Evolutionary conservation across 2,113 vertebrate species (phyloP).

Genomic region (Carollia perspicillata): DNA sequence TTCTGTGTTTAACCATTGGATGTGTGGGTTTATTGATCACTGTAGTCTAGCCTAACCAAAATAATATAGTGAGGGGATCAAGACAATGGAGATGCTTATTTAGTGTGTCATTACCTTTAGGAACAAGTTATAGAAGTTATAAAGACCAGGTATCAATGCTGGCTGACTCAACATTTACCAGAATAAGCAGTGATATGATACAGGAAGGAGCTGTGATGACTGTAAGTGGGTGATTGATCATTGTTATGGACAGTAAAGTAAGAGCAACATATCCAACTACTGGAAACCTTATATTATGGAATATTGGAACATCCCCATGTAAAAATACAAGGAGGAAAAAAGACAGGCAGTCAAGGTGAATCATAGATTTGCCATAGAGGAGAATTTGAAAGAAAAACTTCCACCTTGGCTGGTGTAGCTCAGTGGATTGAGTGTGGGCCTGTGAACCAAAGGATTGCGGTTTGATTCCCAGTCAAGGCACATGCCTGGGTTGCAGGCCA

Average conservation of each 20-base stretch:
- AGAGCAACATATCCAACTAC: background rate
- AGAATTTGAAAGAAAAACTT: background rate
- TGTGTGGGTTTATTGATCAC: background rate
- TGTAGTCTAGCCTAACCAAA: background rate
- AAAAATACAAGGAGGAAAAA: background rate
- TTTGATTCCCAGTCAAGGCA: too few species aligned
- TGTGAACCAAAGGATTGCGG: too few species aligned
- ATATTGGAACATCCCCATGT: background rate
- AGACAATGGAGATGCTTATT: background rate
- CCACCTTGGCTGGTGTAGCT: too few species aligned
- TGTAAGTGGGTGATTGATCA: background rate
- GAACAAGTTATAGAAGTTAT: background rate
- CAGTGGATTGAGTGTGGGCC: too few species aligned
- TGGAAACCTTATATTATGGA: background rate
- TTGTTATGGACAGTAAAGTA: background rate
- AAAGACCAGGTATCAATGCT: background rate
- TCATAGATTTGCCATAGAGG: background rate
- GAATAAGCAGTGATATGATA: background rate
- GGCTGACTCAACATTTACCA: background rate
- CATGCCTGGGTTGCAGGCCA: too few species aligned
- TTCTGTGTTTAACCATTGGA: background rate
- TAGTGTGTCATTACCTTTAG: background rate
- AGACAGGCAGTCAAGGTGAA: background rate
- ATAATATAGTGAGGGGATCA: background rate
- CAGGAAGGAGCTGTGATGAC: background rate